These are phyloP conservation scores for Volucella bombylans DNA, from an alignment of 2,888 invertebrate genomes.

Conservation along the genomic window DNA sequence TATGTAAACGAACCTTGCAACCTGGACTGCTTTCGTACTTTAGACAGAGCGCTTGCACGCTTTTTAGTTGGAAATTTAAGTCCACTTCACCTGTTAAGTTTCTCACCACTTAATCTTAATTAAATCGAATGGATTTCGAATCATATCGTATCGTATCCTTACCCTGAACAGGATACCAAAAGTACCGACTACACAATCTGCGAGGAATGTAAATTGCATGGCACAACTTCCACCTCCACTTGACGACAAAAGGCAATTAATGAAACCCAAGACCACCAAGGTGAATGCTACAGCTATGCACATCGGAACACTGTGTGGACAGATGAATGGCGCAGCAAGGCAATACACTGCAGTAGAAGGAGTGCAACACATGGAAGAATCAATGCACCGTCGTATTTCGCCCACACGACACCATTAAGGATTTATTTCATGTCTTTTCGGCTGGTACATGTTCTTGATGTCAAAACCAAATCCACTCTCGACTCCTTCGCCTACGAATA, in stretches of 20 bases:
- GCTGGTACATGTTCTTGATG: constrained; percentile 63
- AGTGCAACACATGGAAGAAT: constrained; percentile 9
- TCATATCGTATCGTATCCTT: constrained; percentile 28
- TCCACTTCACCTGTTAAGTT: constrained; percentile 76
- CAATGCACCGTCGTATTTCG: constrained; percentile 26
- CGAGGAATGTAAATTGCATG: constrained; percentile 59
- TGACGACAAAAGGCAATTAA: constrained; percentile 72
- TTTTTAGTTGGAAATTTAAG: constrained; percentile 74
- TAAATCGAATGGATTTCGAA: constrained; percentile 76
- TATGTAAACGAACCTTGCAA: constrained; percentile 13
- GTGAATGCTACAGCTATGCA: background rate
- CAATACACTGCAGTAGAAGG: constrained; percentile 49
- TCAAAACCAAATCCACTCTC: constrained; percentile 25
- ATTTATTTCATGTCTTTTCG: constrained; percentile 69
- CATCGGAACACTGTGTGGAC: background rate
- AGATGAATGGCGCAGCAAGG: constrained; percentile 19
- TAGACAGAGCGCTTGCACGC: background rate
- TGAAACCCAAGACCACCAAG: constrained; percentile 53
- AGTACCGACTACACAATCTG: background rate
- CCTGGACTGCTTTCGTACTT: background rate
- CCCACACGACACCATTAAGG: constrained; percentile 71
- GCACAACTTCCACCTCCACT: constrained; percentile 54
- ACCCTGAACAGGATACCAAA: background rate
- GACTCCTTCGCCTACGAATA: constrained; percentile 48
- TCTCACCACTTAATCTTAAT: constrained; percentile 77